A percentile compares a stretch with the other conserved stretches of the same genome.
Conservation (phyloP, 2,888 invertebrate genomes). For the Drepana falcataria region DNA sequence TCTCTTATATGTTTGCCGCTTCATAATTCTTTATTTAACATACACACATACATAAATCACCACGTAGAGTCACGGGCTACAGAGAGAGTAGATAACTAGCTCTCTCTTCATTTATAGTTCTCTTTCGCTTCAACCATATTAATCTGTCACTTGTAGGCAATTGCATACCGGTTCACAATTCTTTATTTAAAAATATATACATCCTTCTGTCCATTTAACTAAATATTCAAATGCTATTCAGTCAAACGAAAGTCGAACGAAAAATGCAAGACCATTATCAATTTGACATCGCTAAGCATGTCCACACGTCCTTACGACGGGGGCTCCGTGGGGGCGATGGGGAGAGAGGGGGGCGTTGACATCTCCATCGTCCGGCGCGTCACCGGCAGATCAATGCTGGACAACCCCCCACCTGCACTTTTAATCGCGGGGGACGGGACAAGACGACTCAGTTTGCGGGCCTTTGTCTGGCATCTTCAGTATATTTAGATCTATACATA, state of each 20-base stretch:
- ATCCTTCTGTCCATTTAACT: too few relatives aligned
- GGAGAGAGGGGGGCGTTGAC: slow-evolving; percentile 37
- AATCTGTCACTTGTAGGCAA: too few relatives aligned
- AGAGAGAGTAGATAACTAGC: too few relatives aligned
- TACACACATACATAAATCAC: too few relatives aligned
- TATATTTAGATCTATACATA: slow-evolving; percentile 7
- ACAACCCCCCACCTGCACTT: slow-evolving; percentile 73
- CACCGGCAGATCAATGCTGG: slow-evolving; percentile 74
- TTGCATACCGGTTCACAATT: too few relatives aligned
- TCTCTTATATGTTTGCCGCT: too few relatives aligned
- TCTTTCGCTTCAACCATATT: too few relatives aligned
- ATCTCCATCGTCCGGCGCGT: slow-evolving; percentile 63
- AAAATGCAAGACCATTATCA: slow-evolving; percentile 55
- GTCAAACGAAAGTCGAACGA: slow-evolving; percentile 24
- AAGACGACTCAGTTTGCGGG: slow-evolving; percentile 26
- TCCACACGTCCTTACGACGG: slow-evolving; percentile 51
- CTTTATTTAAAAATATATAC: too few relatives aligned
- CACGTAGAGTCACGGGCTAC: too few relatives aligned
- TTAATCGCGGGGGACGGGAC: slow-evolving; percentile 48
- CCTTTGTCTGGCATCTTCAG: slow-evolving; percentile 30
- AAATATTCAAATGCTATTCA: not conserved
- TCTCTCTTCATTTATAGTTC: too few relatives aligned
- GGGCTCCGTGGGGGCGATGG: slow-evolving; percentile 17
- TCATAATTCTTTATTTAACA: too few relatives aligned
- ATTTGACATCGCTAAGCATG: slow-evolving; percentile 65